Base-by-base conservation (phyloP, 2,888 invertebrate species). In the Catonia carolina region DNA sequence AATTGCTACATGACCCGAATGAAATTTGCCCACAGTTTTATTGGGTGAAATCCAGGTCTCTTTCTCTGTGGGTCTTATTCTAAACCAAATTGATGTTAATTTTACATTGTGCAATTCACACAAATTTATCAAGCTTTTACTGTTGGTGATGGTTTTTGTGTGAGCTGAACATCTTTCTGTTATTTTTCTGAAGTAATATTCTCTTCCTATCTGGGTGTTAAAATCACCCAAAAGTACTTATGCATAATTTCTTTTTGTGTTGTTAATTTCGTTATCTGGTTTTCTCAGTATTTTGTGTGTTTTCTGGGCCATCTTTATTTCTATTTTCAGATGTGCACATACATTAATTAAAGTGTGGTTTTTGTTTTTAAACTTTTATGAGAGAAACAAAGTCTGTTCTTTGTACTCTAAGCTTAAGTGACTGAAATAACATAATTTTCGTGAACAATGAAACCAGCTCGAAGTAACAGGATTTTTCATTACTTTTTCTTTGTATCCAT, bases 1-100 rank as follows among this genome's bases (percentile, higher is more conserved):
- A 17, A 53, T 53, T 2, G 53, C 57, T 12, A 45, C 47, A 22
- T 57, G 53, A 14, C 53, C 47, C 18, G 47, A 53, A 31, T 53
- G 48, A 48, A 53, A 57, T 42, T 57, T 53, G 17, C 53, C 53
- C 12, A 53, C 14, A 12, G 14, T 2, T 45, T 53, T 35, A 7
- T 31, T 35, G 22, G 53, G 57, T n/a, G 47, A 36, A 45, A 20
- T 5, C 48, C 47, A 53, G n/a, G 53, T 53, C 14, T n/a, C 53
- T 33, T 47, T 53, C 27, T 57, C 45, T 45, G 23, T 20, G 1
- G 36, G 18, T 1, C 18, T 14, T 53, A 53, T 42, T 31, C 39
- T 31, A 47, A 53, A 42, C 2, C 23, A 35, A n/a, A 23, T 57
- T 17, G 33, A 45, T 18, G 53, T 53, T 18, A 53, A 3, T 17